Conservation (phyloP, 92 coral and sea anemone species). For the Palythoa grandis region DNA sequence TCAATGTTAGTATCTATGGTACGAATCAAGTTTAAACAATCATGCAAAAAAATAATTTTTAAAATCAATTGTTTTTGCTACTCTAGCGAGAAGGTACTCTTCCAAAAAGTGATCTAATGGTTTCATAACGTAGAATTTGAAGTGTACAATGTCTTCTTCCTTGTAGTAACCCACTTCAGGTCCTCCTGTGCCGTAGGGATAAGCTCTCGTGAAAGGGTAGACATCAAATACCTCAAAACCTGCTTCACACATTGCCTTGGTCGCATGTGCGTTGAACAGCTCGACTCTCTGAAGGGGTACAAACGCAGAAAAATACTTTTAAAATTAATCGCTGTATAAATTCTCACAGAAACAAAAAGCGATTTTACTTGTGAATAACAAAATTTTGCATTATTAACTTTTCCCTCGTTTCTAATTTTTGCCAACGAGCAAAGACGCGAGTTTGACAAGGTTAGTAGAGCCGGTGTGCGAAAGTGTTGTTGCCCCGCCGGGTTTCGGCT, state of each 20-base stretch:
- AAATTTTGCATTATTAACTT: too few relatives aligned
- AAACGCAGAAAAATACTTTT: background rate
- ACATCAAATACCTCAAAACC: conserved; percentile 94
- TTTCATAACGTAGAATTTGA: conserved; percentile 76
- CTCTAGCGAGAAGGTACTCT: conserved; percentile 65
- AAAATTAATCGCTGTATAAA: too few relatives aligned
- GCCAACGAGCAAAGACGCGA: too few relatives aligned
- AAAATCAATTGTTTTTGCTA: conserved; percentile 62
- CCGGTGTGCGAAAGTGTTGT: too few relatives aligned
- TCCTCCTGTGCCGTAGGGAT: conserved; percentile 95
- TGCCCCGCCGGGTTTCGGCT: too few relatives aligned
- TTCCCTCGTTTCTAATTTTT: too few relatives aligned
- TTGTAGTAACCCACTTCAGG: conserved; percentile 86
- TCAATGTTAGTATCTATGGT: too few relatives aligned
- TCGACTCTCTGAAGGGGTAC: conserved; percentile 70
- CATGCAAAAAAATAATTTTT: conserved; percentile 70
- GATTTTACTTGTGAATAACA: too few relatives aligned
- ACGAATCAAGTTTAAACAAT: background rate
- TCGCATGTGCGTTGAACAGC: conserved; percentile 82
- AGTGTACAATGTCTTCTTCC: conserved; percentile 95
- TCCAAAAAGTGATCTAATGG: conserved; percentile 69
- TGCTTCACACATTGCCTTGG: conserved; percentile 80
- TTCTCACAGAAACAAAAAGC: too few relatives aligned
- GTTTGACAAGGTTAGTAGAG: too few relatives aligned
- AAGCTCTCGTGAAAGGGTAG: conserved; percentile 87